Conservation (phyloP, 2,797 vertebrate genomes). For the Neoniphon sammara region DNA sequence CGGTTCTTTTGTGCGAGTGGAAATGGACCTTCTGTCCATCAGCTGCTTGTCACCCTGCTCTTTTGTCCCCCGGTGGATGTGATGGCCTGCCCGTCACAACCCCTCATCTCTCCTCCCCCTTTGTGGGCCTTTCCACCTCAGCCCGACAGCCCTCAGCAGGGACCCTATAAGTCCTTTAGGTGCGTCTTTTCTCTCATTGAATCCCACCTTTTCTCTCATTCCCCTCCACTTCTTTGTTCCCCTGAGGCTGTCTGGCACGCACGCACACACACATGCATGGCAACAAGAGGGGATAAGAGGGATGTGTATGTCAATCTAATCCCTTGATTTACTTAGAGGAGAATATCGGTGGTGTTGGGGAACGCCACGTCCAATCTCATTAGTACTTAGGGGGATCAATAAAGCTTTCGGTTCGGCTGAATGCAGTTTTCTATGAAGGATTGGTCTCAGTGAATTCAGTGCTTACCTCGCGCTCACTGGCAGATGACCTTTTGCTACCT, state of each 20-base stretch:
- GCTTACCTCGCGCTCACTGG: conserved; percentile 26
- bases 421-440: conserved; percentile 49
- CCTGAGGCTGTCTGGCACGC: conserved; percentile 43
- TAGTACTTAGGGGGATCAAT: conserved; percentile 71
- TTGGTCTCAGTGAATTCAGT: conserved; percentile 39
- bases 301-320: conserved; percentile 75
- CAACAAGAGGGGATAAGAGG: conserved; percentile 58
- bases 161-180: conserved; percentile 58
- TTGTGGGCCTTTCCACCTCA: conserved; percentile 45
- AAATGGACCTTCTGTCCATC: conserved; percentile 81
- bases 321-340: conserved; percentile 68
- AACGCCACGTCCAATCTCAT: conserved; percentile 71
- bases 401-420: conserved; percentile 62
- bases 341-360: conserved; percentile 58
- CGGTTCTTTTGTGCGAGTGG: conserved; percentile 78
- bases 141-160: conserved; percentile 49
- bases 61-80: conserved; percentile 75
- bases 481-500: conserved; percentile 54
- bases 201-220: conserved; percentile 59
- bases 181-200: conserved; percentile 50
- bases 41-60: conserved; percentile 69
- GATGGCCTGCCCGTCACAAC: conserved; percentile 79
- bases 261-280: conserved; percentile 30
- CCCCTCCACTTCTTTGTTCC: conserved; percentile 53
- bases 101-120: conserved; percentile 74